Evolutionary conservation across 2,888 invertebrate genomes (phyloP).

Genomic region (Ditylenchus weischeri): DNA sequence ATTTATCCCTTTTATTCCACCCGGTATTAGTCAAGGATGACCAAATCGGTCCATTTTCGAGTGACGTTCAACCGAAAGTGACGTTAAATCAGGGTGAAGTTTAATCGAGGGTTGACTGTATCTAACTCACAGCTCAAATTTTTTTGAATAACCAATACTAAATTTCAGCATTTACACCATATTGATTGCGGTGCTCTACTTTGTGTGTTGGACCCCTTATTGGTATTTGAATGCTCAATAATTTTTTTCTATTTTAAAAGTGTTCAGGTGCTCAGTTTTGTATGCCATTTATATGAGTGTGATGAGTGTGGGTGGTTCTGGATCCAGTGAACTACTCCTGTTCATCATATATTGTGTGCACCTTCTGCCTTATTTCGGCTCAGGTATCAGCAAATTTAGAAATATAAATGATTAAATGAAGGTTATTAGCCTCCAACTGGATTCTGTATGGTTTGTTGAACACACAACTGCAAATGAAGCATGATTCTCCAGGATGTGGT

Average conservation of each 20-base stretch:
- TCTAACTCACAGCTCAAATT: no score
- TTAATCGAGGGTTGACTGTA: no score
- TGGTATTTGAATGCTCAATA: constrained; percentile 35
- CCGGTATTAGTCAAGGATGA: no score
- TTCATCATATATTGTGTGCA: constrained; percentile 56
- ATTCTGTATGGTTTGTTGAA: constrained; percentile 49
- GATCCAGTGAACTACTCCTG: constrained; percentile 37
- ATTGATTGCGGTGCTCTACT: constrained; percentile 53
- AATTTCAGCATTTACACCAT: constrained; percentile 45
- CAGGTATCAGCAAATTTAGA: constrained; percentile 15
- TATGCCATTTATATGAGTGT: constrained; percentile 50
- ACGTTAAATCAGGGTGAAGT: no score
- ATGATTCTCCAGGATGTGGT: constrained; percentile 19
- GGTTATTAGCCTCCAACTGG: constrained; percentile 46
- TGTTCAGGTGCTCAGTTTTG: constrained; percentile 46
- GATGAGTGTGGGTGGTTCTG: constrained; percentile 30
- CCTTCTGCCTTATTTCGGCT: constrained; percentile 52
- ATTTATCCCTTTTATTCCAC: no score
- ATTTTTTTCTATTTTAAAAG: constrained; percentile 12
- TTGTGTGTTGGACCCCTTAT: constrained; percentile 57
- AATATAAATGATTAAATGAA: no score
- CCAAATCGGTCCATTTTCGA: no score
- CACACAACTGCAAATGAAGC: constrained; percentile 39
- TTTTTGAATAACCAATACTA: no score
- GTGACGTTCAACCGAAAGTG: no score